Conservation (phyloP, 2,113 vertebrate genomes). For the Phyllostomus discolor region DNA sequence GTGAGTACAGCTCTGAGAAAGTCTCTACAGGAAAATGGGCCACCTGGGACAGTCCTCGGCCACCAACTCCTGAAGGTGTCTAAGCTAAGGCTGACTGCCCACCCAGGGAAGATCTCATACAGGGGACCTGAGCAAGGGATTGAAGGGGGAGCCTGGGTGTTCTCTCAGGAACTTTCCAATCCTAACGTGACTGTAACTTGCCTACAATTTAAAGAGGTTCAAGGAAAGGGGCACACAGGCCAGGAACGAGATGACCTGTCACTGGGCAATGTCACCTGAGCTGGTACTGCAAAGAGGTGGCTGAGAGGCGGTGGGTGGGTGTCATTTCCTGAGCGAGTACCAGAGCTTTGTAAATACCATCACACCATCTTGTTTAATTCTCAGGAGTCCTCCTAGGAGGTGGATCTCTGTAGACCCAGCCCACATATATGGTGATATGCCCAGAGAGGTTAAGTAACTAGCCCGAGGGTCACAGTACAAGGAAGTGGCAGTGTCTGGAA, state of each 20-base stretch:
- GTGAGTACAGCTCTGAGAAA: background rate
- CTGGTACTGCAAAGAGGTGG: background rate
- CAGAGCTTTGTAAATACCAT: background rate
- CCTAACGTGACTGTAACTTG: background rate
- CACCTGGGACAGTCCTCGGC: rapidly evolving
- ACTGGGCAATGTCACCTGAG: background rate
- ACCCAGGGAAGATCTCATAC: background rate
- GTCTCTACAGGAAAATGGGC: background rate
- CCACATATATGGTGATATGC: background rate
- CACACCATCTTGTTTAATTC: no score
- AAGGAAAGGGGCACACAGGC: background rate
- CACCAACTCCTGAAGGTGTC: background rate
- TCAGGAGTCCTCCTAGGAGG: background rate
- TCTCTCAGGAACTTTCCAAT: background rate
- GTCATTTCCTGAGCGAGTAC: background rate
- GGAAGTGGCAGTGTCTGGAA: background rate
- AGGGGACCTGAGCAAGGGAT: background rate
- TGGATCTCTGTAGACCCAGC: rapidly evolving
- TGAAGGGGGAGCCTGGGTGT: no score
- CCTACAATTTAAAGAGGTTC: background rate
- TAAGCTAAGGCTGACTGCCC: background rate
- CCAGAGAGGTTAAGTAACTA: background rate
- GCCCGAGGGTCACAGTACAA: background rate
- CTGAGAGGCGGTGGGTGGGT: background rate
- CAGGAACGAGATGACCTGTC: background rate